Evolutionary conservation across 1,140 invertebrate genomes (phyloP).

Genomic region (Drosophila subpulchrella): DNA sequence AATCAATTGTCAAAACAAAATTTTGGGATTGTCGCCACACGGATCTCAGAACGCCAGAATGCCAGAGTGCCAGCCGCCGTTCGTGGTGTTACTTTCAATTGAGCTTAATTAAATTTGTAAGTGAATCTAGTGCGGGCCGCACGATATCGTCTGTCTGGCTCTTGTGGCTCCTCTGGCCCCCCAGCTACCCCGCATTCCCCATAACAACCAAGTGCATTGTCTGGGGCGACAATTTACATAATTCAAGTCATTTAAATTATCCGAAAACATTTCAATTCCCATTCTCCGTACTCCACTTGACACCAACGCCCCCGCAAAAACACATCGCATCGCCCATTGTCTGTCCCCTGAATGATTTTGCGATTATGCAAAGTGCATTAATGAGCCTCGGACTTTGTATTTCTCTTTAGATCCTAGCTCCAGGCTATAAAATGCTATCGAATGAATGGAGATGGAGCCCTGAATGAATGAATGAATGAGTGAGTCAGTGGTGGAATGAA

Average conservation of each 20-base stretch:
- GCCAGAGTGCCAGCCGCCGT: conserved; percentile 35
- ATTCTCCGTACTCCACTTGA: conserved; percentile 25
- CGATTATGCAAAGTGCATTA: conserved; percentile 82
- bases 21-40: conserved; percentile 75
- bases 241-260: conserved; percentile 84
- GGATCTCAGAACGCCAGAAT: conserved; percentile 29
- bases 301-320: conserved; percentile 31
- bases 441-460: conserved; percentile 20
- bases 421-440: conserved; percentile 21
- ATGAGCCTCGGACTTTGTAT: conserved; percentile 63
- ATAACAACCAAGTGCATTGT: conserved; percentile 47
- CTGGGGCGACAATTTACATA: conserved; percentile 84
- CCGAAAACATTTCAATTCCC: conserved; percentile 81
- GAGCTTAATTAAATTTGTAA: conserved; percentile 84
- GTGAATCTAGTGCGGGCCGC: conserved; percentile 82
- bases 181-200: conserved; percentile 3
- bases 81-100: conserved; percentile 83
- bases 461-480: conserved; percentile 45
- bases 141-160: conserved; percentile 30
- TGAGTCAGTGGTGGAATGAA: conserved; percentile 31
- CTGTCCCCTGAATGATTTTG: conserved; percentile 74
- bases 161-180: neutral
- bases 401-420: conserved; percentile 29
- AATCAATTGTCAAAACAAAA: conserved; percentile 83
- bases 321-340: conserved; percentile 35